Base-by-base conservation (phyloP, 1,140 invertebrate genomes). In the Wasmannia auropunctata region DNA sequence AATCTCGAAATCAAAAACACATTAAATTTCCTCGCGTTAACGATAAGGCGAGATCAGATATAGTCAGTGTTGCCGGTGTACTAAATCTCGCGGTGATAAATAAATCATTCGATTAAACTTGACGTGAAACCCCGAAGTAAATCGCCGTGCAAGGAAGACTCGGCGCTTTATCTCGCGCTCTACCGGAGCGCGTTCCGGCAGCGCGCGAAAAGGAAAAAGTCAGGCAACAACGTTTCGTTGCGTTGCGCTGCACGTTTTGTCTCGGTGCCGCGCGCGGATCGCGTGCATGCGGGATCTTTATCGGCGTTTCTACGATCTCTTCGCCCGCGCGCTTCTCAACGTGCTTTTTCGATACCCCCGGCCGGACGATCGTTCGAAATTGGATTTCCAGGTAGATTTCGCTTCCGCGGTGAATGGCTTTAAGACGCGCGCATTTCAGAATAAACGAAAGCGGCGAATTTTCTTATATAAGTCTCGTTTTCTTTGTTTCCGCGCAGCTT, bases 261-360 rank as follows among this genome's bases (percentile, higher is more conserved):
- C 34, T 37, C 70, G 70, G 11, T 46, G n/a, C 14, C 22, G 43
- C 49, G 10, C n/a, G 31, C 10, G n/a, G 49, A 37, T 75, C 51
- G 72, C 51, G 51, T 58, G 51, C 31, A 5, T 16, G 16, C n/a
- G n/a, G n/a, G 34, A 76, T 60, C 51, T 58, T 58, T 58, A 75
- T 75, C 72, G 31, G 16, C 11, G 22, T 75, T 75, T 56, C 69
- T 28, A 70, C 67, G 69, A 31, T 72, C 72, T 75, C 72, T n/a
- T 40, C 34, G 31, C 11, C 11, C 14, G 49, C 7, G 11, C 40
- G 22, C 3, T 60, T 2, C 28, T 58, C 22, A 16, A n/a, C n/a
- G 3, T 19, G 54, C 3, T 60, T 40, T 60, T 28, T 60, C 25
- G 51, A 75, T 62, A 28, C 14, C n/a, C n/a, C n/a, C n/a, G 28